Evolutionary conservation across 2,888 invertebrate species (phyloP).

Genomic region (Theretra japonica): DNA sequence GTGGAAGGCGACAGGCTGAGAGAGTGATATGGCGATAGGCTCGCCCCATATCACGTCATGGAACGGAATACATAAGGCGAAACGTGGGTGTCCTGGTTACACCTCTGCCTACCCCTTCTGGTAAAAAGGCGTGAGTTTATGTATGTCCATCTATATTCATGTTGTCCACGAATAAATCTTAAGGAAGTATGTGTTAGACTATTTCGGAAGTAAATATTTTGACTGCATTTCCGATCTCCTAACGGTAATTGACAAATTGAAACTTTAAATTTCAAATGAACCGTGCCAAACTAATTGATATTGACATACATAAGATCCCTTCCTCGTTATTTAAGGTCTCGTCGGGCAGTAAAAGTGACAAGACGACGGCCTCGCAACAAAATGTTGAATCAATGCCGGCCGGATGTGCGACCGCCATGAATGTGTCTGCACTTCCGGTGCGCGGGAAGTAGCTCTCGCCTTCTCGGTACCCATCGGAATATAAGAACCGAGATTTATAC

Average conservation of each 20-base stretch:
- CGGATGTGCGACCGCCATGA: conserved; percentile 51
- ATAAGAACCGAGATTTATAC: conserved; percentile 3
- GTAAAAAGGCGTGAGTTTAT: too few species aligned
- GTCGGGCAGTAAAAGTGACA: conserved; percentile 63
- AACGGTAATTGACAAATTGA: conserved; percentile 7
- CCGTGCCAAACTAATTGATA: background rate
- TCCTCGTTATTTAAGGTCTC: conserved; percentile 57
- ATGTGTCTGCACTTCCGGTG: conserved; percentile 58
- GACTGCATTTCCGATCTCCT: conserved; percentile 1
- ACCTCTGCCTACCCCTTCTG: too few species aligned
- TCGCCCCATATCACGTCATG: too few species aligned
- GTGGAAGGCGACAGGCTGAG: too few species aligned
- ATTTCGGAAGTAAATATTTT: background rate
- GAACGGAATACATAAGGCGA: too few species aligned
- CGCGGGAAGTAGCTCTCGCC: conserved; percentile 41
- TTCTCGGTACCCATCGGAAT: conserved; percentile 17
- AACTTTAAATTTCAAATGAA: conserved; percentile 12
- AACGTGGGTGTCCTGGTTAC: too few species aligned
- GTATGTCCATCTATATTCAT: too few species aligned
- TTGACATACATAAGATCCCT: conserved; percentile 44
- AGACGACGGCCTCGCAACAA: conserved; percentile 61
- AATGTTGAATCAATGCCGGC: conserved; percentile 61
- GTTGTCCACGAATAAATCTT: too few species aligned
- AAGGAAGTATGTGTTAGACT: background rate
- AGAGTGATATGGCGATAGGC: too few species aligned